phyloP scores from a whole-genome alignment of 2,888 invertebrate species.

The Euzetes globulus region DNA sequence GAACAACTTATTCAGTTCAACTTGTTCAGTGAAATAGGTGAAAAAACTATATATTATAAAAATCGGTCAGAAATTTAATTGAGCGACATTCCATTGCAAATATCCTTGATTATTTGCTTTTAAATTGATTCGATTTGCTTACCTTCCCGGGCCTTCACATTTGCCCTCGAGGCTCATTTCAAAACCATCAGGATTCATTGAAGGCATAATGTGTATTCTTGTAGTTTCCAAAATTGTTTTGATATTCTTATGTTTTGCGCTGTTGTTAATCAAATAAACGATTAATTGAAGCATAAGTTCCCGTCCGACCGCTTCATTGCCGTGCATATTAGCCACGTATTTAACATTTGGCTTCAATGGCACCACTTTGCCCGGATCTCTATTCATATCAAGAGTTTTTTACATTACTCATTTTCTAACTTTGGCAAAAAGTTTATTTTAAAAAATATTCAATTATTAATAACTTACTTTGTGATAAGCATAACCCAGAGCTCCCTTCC shows the following conservation, averaged over 20 bases:
- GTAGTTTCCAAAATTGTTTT: conserved; percentile 50
- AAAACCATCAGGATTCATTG: conserved; percentile 97
- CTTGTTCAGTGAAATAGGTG: too few species aligned
- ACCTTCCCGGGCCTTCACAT: conserved; percentile 35
- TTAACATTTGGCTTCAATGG: conserved; percentile 54
- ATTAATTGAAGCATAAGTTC: conserved; percentile 73
- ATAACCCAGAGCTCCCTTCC: conserved; percentile 89
- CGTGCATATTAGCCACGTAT: conserved; percentile 92
- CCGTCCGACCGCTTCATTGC: conserved; percentile 77
- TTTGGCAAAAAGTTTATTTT: background rate
- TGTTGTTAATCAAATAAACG: conserved; percentile 27
- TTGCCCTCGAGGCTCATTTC: conserved; percentile 59
- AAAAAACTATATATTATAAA: too few species aligned
- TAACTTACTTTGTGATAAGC: conserved; percentile 56
- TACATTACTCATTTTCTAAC: too few species aligned
- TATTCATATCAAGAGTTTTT: too few species aligned
- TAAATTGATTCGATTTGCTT: too few species aligned
- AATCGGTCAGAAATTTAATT: too few species aligned
- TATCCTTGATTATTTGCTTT: too few species aligned
- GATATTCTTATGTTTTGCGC: conserved; percentile 10
- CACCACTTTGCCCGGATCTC: background rate
- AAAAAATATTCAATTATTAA: too few species aligned
- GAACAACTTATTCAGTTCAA: too few species aligned
- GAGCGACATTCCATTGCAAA: too few species aligned
- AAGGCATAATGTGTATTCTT: conserved; percentile 85